Conservation (phyloP, 1,140 invertebrate species). For the Zaprionus inermis region DNA sequence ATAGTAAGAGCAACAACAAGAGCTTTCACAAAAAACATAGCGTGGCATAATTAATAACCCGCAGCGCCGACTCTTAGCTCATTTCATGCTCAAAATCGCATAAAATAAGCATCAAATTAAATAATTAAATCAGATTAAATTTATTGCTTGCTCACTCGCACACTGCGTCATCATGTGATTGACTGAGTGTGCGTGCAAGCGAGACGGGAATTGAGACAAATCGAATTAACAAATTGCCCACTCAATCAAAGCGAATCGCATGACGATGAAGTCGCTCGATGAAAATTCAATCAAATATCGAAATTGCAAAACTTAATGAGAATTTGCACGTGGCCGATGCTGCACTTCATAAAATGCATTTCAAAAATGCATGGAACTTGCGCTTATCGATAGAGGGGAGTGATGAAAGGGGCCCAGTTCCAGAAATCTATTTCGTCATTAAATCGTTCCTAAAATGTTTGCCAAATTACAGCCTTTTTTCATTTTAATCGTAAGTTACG, state of each 20-base stretch:
- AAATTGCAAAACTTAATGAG: constrained; percentile 68
- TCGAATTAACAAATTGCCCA: constrained; percentile 76
- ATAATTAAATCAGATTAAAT: constrained; percentile 78
- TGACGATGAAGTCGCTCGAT: constrained; percentile 7
- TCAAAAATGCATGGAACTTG: constrained; percentile 2
- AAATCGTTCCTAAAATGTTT: no score
- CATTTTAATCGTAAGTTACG: no score
- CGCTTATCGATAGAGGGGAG: background rate
- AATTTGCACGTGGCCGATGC: constrained; percentile 46
- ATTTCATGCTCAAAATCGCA: constrained; percentile 42
- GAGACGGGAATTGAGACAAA: constrained; percentile 50
- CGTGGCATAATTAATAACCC: constrained; percentile 47
- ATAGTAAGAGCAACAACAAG: constrained; percentile 15
- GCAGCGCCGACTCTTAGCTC: constrained; percentile 23
- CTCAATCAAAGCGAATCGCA: constrained; percentile 64
- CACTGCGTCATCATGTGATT: constrained; percentile 3
- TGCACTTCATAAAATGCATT: constrained; percentile 61
- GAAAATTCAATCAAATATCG: constrained; percentile 68
- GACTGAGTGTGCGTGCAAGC: background rate
- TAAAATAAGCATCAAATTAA: constrained; percentile 65
- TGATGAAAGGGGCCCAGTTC: background rate
- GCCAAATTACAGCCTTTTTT: no score
- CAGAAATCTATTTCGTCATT: background rate
- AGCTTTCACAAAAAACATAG: constrained; percentile 24
- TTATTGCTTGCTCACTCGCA: constrained; percentile 40